Evolutionary conservation across 2,797 vertebrate genomes (phyloP).

Genomic region (Heliangelus exortis): DNA sequence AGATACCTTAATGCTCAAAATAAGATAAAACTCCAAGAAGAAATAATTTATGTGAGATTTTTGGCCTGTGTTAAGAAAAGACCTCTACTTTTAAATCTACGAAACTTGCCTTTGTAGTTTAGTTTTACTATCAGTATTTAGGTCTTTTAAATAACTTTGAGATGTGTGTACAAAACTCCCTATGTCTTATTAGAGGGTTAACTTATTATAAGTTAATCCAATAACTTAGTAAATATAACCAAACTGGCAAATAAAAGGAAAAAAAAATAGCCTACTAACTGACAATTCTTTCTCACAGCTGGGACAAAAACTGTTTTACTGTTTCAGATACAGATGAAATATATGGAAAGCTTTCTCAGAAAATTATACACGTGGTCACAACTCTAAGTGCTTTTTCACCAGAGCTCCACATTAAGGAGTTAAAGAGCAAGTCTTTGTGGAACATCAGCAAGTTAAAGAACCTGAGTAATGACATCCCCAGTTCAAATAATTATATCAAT

Average conservation of each 20-base stretch:
- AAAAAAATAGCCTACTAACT: background rate
- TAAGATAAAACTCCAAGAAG: background rate
- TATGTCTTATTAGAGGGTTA: background rate
- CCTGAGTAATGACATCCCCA: background rate
- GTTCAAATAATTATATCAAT: background rate
- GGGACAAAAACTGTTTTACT: background rate
- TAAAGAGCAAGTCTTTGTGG: background rate
- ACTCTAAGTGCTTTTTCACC: background rate
- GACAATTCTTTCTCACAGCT: background rate
- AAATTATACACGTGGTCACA: background rate
- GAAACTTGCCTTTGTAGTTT: background rate
- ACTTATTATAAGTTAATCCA: background rate
- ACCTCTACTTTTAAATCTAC: background rate
- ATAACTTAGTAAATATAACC: background rate
- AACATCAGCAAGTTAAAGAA: background rate
- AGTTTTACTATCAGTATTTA: background rate
- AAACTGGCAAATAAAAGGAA: background rate
- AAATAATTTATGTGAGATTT: background rate
- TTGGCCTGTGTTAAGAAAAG: background rate
- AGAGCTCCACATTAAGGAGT: background rate
- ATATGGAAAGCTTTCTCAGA: background rate
- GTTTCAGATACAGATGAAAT: background rate
- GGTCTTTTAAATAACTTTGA: background rate
- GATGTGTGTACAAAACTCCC: background rate
- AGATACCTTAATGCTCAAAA: background rate